These are phyloP conservation scores for Agonopterix alstromeriana DNA, from an alignment of 2,888 invertebrate species.

Conservation along the genomic window DNA sequence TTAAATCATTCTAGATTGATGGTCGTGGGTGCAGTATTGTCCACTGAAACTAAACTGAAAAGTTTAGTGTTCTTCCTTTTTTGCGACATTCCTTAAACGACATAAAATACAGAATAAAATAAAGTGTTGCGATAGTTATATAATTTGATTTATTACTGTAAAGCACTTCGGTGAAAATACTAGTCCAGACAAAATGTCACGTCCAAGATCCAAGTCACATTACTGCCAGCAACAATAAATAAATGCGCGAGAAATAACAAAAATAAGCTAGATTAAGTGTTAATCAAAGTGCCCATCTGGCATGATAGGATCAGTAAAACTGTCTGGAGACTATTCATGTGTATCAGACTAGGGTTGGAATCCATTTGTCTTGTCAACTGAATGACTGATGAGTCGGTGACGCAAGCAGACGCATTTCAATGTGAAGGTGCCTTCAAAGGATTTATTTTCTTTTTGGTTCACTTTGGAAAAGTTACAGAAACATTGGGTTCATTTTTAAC, in stretches of 20 bases:
- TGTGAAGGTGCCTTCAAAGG: conserved; percentile 1
- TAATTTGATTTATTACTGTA: too few relatives aligned
- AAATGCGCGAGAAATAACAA: not conserved
- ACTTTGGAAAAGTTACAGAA: not conserved
- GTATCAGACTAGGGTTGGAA: conserved; percentile 11
- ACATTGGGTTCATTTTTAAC: not conserved
- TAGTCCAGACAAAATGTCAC: too few relatives aligned
- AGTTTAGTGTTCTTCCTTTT: too few relatives aligned
- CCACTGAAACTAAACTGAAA: too few relatives aligned
- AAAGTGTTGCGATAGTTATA: too few relatives aligned
- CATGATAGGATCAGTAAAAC: conserved; percentile 3
- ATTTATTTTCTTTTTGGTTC: conserved; percentile 5
- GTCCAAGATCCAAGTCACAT: too few relatives aligned
- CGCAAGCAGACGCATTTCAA: conserved; percentile 8
- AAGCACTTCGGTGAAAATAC: too few relatives aligned
- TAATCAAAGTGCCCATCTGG: conserved; percentile 8
- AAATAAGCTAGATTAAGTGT: conserved; percentile 3
- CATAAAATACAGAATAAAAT: too few relatives aligned
- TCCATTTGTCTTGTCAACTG: conserved; percentile 21
- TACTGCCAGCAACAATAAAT: too few relatives aligned
- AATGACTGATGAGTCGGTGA: conserved; percentile 18
- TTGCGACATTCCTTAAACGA: too few relatives aligned
- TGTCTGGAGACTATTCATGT: conserved; percentile 12
- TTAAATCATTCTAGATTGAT: too few relatives aligned
- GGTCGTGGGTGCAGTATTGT: too few relatives aligned